Evolutionary conservation across 1,140 invertebrate species (phyloP), one percentile per base, ranked within the genome.

Genomic region (Agrypnia vestita): DNA sequence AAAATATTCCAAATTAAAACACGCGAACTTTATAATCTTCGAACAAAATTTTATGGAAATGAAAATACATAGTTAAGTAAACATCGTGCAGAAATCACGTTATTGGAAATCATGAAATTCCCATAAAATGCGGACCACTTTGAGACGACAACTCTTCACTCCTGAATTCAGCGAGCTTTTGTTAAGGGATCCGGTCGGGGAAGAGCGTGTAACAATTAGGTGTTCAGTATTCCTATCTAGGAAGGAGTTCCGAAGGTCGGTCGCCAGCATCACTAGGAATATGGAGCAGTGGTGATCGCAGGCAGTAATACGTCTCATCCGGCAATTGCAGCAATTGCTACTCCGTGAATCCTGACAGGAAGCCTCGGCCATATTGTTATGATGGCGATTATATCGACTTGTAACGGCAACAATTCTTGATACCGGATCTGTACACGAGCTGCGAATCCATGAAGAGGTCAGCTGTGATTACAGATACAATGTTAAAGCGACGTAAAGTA

Each of bases 271-370:
- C 46, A 76, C 44, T 47, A 51, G 75, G 75, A 77, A 77, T 77
- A 67, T 77, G 47, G 75, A 44, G 19, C 75, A 77, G 56, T 59
- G 25, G 15, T 59, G 56, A 62, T 53, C 47, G 76, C 64, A 49
- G 76, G n/a, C 49, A 15, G 21, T 78, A 78, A 78, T 78, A 51
- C 44, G 64, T 78, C 35, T 67, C 76, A 78, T 78, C 76, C 76
- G 76, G 76, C 53, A 78, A 78, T 78, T 78, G 64, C 76, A 71
- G 76, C 76, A 78, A 78, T 78, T 78, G 76, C 61, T 61, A 15
- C 55, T 43, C 55, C 44, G 59, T 46, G 56, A 77, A 35, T 56
- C 61, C 59, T 67, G 75, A 6, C 75, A 51, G 59, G 75, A 67
- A 53, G 53, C 55, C 73, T 59, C 53, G 53, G 73, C 56, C 55